A percentile compares a stretch with the other conserved stretches of the same genome.
Conservation (phyloP, 2,888 invertebrate genomes). For the Melinaea menophilus region DNA sequence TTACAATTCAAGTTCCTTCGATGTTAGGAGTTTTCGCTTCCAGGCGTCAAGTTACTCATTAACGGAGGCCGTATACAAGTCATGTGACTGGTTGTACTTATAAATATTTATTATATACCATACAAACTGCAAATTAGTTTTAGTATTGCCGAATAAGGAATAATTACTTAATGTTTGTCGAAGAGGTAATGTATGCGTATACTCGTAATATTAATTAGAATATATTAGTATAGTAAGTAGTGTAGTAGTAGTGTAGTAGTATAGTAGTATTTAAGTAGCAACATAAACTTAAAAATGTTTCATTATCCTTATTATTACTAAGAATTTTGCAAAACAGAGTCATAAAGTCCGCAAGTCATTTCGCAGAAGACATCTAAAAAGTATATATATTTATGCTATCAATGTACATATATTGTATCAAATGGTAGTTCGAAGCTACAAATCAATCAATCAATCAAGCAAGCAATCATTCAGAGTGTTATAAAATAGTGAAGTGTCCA, state of each 20-base stretch:
- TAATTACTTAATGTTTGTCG: neutral
- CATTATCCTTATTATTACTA: no score
- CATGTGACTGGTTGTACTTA: slow-evolving; percentile 20
- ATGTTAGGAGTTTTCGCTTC: slow-evolving; percentile 14
- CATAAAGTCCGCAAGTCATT: no score
- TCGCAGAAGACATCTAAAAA: no score
- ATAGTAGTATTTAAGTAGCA: no score
- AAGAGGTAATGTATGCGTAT: neutral
- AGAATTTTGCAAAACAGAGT: no score
- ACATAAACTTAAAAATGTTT: no score
- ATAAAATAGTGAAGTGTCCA: slow-evolving; percentile 27
- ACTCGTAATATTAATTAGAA: no score
- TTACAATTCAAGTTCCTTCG: slow-evolving; percentile 25
- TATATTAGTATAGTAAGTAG: no score
- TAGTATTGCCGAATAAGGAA: slow-evolving; percentile 13
- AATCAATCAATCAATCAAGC: slow-evolving; percentile 14
- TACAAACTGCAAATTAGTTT: slow-evolving; percentile 27
- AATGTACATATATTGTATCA: neutral
- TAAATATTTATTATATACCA: slow-evolving; percentile 27
- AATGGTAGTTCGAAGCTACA: slow-evolving; percentile 22
- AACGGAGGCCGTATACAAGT: slow-evolving; percentile 24
- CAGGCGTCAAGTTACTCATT: slow-evolving; percentile 24
- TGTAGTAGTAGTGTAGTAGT: no score
- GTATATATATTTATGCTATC: no score
- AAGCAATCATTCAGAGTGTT: slow-evolving; percentile 15